Percentiles rank a stretch among this genome's conserved stretches.
Conservation (phyloP, 2,113 vertebrate species). For the Zapus hudsonius region DNA sequence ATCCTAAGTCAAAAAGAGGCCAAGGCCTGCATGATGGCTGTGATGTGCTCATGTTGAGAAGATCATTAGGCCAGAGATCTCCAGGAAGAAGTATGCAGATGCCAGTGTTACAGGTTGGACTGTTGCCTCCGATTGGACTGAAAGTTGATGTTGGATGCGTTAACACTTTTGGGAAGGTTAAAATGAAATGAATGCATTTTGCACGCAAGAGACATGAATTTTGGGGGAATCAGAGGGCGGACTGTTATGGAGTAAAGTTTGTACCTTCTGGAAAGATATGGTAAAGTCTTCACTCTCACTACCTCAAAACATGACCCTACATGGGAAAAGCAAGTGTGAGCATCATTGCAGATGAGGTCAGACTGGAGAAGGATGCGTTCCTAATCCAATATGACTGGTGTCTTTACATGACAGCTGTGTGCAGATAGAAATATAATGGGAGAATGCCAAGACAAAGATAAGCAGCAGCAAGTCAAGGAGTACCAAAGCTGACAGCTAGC, state of each 20-base stretch:
- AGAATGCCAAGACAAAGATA: slow-evolving; percentile 41
- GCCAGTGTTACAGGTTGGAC: neutral
- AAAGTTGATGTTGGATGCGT: neutral
- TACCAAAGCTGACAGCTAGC: neutral
- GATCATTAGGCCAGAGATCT: slow-evolving; percentile 13
- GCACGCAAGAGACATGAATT: slow-evolving; percentile 2
- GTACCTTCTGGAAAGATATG: neutral
- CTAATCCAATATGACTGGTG: neutral
- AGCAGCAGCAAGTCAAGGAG: neutral
- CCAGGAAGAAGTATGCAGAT: slow-evolving; percentile 11
- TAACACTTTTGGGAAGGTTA: neutral
- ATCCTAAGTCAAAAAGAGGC: slow-evolving; percentile 13
- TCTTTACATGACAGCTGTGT: slow-evolving; percentile 10
- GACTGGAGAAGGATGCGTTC: neutral
- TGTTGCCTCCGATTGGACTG: neutral
- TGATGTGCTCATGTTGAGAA: slow-evolving; percentile 17
- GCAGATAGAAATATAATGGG: slow-evolving; percentile 29
- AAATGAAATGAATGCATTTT: slow-evolving; percentile 4
- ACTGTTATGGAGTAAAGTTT: neutral
- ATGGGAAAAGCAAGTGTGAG: slow-evolving; percentile 49
- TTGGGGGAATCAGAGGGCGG: neutral
- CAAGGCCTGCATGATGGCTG: neutral
- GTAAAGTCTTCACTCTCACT: slow-evolving; percentile 17
- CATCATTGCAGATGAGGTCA: slow-evolving; percentile 24
- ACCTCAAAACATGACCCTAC: slow-evolving; percentile 12